Evolutionary conservation across 2,113 vertebrate genomes (phyloP).

Genomic region (Malurus elegans): DNA sequence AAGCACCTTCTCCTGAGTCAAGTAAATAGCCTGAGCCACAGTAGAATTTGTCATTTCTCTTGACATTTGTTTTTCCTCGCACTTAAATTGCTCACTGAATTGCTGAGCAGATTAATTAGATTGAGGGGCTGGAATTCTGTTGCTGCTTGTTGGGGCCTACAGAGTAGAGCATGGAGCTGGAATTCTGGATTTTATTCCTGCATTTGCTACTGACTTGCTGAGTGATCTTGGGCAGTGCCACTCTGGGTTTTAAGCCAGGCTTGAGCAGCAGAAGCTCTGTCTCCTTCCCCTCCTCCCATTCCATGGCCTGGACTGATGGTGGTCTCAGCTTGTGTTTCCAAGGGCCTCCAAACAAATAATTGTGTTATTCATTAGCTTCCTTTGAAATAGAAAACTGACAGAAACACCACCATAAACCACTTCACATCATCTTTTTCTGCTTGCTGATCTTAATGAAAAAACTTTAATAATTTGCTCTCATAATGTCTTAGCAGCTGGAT

Average conservation of each 20-base stretch:
- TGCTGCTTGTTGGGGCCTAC: background rate
- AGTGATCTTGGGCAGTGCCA: background rate
- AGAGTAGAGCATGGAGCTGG: background rate
- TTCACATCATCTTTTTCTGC: background rate
- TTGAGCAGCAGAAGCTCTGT: background rate
- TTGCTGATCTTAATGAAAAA: background rate
- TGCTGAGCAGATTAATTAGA: background rate
- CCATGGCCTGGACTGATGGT: background rate
- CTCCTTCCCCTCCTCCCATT: background rate
- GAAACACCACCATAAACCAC: background rate
- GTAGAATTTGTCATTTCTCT: conserved; percentile 9
- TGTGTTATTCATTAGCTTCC: background rate
- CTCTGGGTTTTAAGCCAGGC: background rate
- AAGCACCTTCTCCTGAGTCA: background rate
- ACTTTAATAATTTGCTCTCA: background rate
- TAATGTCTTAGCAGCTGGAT: background rate
- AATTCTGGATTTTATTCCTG: background rate
- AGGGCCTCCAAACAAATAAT: background rate
- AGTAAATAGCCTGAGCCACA: background rate
- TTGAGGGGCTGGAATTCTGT: background rate
- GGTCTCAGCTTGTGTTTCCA: background rate
- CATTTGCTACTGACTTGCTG: background rate
- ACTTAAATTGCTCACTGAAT: background rate
- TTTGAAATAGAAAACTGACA: background rate
- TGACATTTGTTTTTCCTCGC: background rate